A percentile compares a stretch with the other conserved stretches of the same genome.
Evolutionary conservation across 2,888 invertebrate genomes (phyloP).

Genomic region (Seira ritae): DNA sequence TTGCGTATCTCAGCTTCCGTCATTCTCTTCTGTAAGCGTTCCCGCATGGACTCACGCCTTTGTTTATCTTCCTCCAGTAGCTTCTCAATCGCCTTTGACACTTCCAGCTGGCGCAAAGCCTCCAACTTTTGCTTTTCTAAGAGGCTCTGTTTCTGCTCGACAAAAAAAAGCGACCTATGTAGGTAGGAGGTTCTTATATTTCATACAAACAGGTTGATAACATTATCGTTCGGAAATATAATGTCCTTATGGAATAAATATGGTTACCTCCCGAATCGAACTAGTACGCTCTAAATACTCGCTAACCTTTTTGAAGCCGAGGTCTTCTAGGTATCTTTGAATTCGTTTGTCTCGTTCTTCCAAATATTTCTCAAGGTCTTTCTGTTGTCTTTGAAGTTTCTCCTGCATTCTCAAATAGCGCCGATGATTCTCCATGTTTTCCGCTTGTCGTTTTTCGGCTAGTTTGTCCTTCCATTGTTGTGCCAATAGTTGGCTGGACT

Average conservation of each 20-base stretch:
- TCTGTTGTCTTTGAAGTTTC: conserved; percentile 74
- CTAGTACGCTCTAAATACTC: not conserved
- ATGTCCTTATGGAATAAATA: not conserved
- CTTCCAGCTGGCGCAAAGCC: conserved; percentile 71
- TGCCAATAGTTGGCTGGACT: conserved; percentile 73
- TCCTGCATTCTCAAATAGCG: conserved; percentile 74
- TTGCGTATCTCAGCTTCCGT: conserved; percentile 70
- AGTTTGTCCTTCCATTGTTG: conserved; percentile 74
- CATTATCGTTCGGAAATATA: too few species aligned
- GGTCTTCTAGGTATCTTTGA: conserved; percentile 74
- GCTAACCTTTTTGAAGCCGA: conserved; percentile 74
- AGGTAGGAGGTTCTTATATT: not conserved
- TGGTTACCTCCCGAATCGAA: not conserved
- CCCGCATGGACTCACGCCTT: conserved; percentile 62
- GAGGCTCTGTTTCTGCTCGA: conserved; percentile 62
- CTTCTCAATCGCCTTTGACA: conserved; percentile 71
- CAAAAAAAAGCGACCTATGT: conserved; percentile 12
- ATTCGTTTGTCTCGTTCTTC: conserved; percentile 74
- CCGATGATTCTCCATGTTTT: conserved; percentile 74
- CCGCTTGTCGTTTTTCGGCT: conserved; percentile 73
- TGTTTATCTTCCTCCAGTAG: conserved; percentile 71
- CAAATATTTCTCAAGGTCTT: conserved; percentile 74
- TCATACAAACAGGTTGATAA: too few species aligned
- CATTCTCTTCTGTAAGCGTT: conserved; percentile 69
- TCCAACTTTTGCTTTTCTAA: conserved; percentile 71